These are phyloP conservation scores for Oreotrochilus melanogaster DNA, from an alignment of 2,113 vertebrate species.

Conservation along the genomic window DNA sequence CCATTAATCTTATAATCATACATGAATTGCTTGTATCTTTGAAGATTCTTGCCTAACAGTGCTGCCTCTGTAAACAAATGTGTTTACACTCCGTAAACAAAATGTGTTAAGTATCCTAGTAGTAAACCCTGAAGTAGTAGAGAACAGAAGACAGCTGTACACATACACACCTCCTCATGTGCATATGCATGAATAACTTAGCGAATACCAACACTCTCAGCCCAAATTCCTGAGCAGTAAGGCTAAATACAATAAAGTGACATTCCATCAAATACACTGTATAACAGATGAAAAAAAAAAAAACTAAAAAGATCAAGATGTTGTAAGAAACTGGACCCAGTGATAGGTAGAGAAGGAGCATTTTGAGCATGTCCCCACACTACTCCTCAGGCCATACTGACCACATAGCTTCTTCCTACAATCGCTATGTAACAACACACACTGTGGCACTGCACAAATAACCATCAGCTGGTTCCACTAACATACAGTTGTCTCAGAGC, in stretches of 20 bases:
- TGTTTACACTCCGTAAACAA: neutral
- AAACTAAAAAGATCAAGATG: neutral
- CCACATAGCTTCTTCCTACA: neutral
- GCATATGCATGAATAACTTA: neutral
- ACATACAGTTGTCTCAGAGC: neutral
- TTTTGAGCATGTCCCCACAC: neutral
- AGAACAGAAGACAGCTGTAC: neutral
- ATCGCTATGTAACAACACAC: neutral
- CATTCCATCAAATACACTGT: neutral
- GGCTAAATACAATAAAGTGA: neutral
- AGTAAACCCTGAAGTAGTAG: neutral
- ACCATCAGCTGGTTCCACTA: neutral
- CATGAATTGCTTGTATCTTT: neutral
- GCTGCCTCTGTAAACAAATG: neutral
- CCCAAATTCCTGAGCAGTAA: constrained; percentile 19
- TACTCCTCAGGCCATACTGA: accelerated
- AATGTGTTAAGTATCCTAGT: neutral
- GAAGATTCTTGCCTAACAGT: neutral
- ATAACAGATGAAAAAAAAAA: neutral
- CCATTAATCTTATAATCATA: neutral
- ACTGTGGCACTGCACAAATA: neutral
- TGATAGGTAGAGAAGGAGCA: accelerated
- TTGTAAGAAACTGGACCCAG: neutral
- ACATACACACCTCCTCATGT: neutral
- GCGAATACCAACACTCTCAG: constrained; percentile 5